Evolutionary conservation across 1,140 invertebrate species (phyloP).

Genomic region (Pogonognathellus flavescens): DNA sequence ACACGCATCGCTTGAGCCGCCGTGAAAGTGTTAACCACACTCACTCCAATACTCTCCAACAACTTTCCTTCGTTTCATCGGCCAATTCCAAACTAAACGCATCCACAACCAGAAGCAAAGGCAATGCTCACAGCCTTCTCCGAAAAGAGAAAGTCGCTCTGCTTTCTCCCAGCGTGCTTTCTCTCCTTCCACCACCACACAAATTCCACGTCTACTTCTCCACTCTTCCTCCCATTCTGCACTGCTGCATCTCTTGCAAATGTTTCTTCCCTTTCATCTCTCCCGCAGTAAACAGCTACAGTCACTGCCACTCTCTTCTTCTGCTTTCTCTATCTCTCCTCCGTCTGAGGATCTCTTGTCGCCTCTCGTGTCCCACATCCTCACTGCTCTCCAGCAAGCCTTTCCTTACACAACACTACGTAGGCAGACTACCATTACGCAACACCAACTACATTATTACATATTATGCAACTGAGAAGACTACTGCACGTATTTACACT

Average conservation of each 20-base stretch:
- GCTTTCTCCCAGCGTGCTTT: neutral
- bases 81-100: too few species aligned
- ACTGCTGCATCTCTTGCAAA: neutral
- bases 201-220: neutral
- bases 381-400: too few species aligned
- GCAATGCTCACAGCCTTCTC: neutral
- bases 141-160: neutral
- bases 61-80: neutral
- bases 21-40: constrained; percentile 50
- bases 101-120: too few species aligned
- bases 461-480: too few species aligned
- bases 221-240: neutral
- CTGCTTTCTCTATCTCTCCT: neutral
- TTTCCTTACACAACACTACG: too few species aligned
- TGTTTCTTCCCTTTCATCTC: constrained; percentile 40
- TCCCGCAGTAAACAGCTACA: neutral
- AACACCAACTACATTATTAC: too few species aligned
- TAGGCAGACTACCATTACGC: too few species aligned
- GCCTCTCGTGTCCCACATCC: too few species aligned
- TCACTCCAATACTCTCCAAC: neutral
- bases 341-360: neutral
- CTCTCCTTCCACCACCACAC: neutral
- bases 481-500: too few species aligned
- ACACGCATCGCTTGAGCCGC: constrained; percentile 35
- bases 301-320: neutral